A percentile compares a stretch with the other conserved stretches of the same genome.
These are phyloP conservation scores for Rhinichthys osculus DNA, from an alignment of 2,797 vertebrate genomes.

Conservation along the genomic window DNA sequence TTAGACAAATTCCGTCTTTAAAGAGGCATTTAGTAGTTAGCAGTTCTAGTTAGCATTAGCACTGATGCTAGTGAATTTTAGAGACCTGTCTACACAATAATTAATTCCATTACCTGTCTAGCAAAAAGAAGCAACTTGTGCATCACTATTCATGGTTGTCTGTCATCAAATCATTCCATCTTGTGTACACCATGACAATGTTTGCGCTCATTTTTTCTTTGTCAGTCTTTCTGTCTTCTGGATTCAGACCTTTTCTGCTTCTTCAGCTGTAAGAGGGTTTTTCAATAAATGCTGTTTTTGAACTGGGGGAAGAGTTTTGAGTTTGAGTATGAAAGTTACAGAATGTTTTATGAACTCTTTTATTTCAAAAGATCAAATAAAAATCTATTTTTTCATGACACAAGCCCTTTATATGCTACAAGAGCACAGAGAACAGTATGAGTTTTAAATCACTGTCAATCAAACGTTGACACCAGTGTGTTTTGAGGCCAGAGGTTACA, in stretches of 20 bases:
- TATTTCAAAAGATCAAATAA: not conserved
- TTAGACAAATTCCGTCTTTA: not conserved
- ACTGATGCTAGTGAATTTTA: not conserved
- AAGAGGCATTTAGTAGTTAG: not conserved
- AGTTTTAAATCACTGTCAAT: slow-evolving; percentile 36
- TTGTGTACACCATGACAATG: not conserved
- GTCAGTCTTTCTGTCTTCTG: not conserved
- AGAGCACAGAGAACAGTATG: not conserved
- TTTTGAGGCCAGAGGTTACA: slow-evolving; percentile 41
- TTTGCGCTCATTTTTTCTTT: not conserved
- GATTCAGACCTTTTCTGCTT: not conserved
- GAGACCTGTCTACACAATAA: not conserved
- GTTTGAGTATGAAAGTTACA: not conserved
- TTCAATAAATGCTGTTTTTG: slow-evolving; percentile 1
- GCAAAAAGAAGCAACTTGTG: not conserved
- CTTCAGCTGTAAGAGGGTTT: not conserved
- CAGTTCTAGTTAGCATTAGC: not conserved
- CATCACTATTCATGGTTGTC: not conserved
- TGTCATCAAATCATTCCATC: not conserved
- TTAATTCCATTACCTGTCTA: not conserved
- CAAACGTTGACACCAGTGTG: not conserved
- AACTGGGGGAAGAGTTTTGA: not conserved
- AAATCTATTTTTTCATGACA: not conserved
- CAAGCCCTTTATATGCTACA: slow-evolving; percentile 4
- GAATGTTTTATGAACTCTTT: slow-evolving; percentile 10